Evolutionary conservation across 2,888 invertebrate species (phyloP), one percentile per base, ranked within the genome.

Genomic region (Megastigmus dorsalis): DNA sequence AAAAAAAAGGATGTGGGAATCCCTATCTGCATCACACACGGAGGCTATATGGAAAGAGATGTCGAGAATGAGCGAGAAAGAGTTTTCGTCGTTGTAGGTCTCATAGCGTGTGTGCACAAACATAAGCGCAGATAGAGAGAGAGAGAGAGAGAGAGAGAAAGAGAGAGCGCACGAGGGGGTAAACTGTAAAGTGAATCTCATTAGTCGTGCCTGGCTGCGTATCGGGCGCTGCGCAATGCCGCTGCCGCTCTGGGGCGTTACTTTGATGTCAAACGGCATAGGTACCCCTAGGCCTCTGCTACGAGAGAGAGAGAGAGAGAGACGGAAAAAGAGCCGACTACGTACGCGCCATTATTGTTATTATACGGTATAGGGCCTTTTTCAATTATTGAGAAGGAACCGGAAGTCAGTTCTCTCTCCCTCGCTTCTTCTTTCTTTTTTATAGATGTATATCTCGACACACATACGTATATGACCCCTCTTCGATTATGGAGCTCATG

Each of bases 161-260:
- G n/a, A n/a, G n/a, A n/a, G n/a, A n/a, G n/a, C 28, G 36, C 13
- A n/a, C n/a, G 38, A 54, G 55, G 28, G 62, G 48, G 38, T 66
- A 70, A 65, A 84, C 82, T 81, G 83, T 84, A 85, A 86, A 86
- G 86, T 86, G 87, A 87, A 88, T 88, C 87, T 85, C 86, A 87
- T 87, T 85, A 85, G 82, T 85, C 82, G 80, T 83, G 81, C 80
- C 79, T 80, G 80, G 83, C 76, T 82, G 82, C 82, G 81, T 80
- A 74, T 77, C 75, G 79, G n/a, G n/a, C n/a, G n/a, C n/a, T n/a
- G n/a, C n/a, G 74, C 38, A 50, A n/a, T 23, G 26, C 1, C 63
- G 30, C 43, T 48, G 41, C 45, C 38, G n/a, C 72, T 28, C 79
- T 76, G 75, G 81, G 80, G 80, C 80, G 82, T 80, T 79, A 82